A percentile compares a stretch with the other conserved stretches of the same genome.
These are phyloP conservation scores for Calyptomena viridis DNA, from an alignment of 2,113 vertebrate species.

Conservation along the genomic window DNA sequence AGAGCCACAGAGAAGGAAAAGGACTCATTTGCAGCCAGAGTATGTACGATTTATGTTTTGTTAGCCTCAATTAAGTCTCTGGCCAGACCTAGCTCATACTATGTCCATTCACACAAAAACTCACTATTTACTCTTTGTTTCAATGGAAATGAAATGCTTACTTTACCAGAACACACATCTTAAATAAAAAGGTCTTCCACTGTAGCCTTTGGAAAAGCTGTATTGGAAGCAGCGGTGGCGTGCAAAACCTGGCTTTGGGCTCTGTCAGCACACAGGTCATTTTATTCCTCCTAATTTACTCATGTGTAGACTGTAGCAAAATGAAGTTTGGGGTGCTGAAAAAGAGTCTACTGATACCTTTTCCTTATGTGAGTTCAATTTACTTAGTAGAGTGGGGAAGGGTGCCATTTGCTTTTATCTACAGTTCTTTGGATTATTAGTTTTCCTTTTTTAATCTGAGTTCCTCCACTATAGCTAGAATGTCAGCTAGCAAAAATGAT, in stretches of 20 bases:
- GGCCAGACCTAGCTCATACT: not conserved
- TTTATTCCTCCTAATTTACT: not conserved
- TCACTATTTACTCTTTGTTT: conserved; percentile 20
- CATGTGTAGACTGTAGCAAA: not conserved
- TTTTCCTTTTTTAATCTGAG: not conserved
- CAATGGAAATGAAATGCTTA: conserved; percentile 6
- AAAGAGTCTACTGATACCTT: not conserved
- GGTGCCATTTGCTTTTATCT: not conserved
- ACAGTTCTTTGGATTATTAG: not conserved
- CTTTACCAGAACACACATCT: not conserved
- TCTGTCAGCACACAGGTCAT: not conserved
- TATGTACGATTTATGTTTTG: conserved; percentile 31
- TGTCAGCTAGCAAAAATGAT: not conserved
- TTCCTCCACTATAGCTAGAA: not conserved
- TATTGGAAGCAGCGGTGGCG: not conserved
- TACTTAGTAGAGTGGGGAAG: not conserved
- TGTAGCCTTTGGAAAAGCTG: not conserved
- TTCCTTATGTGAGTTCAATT: not conserved
- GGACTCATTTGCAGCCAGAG: not conserved
- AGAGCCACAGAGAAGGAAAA: not conserved
- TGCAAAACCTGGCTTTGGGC: not conserved
- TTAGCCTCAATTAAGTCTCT: conserved; percentile 12
- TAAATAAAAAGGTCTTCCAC: not conserved
- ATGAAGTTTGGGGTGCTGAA: not conserved
- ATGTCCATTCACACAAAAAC: not conserved